Base-by-base conservation (phyloP, 2,888 invertebrate genomes). In the Neoscelio sp. region DNA sequence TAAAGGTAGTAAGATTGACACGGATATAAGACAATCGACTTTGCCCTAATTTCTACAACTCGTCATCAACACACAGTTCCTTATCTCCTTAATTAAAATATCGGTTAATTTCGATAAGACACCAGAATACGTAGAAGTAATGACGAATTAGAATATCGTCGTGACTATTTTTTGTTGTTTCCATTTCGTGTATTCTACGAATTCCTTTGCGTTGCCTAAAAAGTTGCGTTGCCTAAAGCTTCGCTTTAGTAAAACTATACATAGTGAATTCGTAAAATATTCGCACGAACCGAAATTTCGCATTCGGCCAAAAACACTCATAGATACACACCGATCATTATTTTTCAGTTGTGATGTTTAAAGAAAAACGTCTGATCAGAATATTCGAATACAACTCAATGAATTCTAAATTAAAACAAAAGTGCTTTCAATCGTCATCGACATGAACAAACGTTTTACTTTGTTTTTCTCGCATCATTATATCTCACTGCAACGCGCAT, bases 41-140 rank as follows among this genome's bases (percentile, higher is more conserved):
- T 64, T 70, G 76, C 44, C 50, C 76, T 77, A 77, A 77, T 70
- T 70, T 64, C 76, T 77, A 77, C 62, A 65, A 68, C 50, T 77
- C 70, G 44, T 75, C 76, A 48, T 76, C 58, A 46, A 71, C 56
- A 78, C 68, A 70, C 68, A 78, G 44, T 70, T 74, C 60, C 79
- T 80, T 83, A 79, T 83, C 70, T 64, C 54, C 81, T 82, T 83
- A 83, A 80, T 84, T 84, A 84, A 83, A 86, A 86, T 86, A 87
- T 83, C 82, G 80, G 85, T 88, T 86, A 87, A 80, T 86, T 85
- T 82, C 85, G 84, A 85, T 87, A 88, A 88, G 87, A 88, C 88
- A 88, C 87, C 87, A 83, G 87, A 87, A 86, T 88, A 88, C 88
- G 87, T 88, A 88, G 85, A 84, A 84, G 87, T 85, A 87, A 86